Percentiles rank a stretch among this genome's conserved stretches.
These are phyloP conservation scores for Centruroides vittatus DNA, from an alignment of 1,140 invertebrate species.

Conservation along the genomic window DNA sequence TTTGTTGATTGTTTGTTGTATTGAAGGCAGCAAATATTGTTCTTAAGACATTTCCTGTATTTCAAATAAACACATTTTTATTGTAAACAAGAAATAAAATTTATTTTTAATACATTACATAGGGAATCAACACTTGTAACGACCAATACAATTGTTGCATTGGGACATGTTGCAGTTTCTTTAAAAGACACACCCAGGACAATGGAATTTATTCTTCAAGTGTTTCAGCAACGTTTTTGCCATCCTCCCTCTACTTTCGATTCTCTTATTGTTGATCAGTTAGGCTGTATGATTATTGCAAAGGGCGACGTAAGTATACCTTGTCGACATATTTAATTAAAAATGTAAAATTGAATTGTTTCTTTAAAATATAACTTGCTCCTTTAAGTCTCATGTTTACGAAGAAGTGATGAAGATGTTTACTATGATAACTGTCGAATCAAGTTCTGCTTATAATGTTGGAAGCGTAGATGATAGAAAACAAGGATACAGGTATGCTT, in stretches of 20 bases:
- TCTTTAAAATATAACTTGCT: background rate
- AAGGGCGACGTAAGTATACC: conserved; percentile 48
- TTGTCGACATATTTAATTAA: background rate
- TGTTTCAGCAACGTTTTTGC: conserved; percentile 93
- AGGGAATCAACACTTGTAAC: conserved; percentile 80
- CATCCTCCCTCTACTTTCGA: conserved; percentile 71
- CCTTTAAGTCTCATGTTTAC: conserved; percentile 50
- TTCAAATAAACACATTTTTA: too few species aligned
- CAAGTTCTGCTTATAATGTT: conserved; percentile 70
- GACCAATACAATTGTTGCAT: conserved; percentile 90
- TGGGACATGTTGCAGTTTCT: conserved; percentile 91
- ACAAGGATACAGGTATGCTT: conserved; percentile 44
- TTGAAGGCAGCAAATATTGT: too few species aligned
- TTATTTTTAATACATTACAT: background rate
- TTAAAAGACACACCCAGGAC: conserved; percentile 79
- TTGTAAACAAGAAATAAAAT: too few species aligned
- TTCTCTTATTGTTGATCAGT: conserved; percentile 86
- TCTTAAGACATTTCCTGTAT: too few species aligned
- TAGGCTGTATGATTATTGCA: conserved; percentile 88
- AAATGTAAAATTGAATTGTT: too few species aligned
- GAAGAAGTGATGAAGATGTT: conserved; percentile 98
- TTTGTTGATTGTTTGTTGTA: too few species aligned
- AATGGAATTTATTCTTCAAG: conserved; percentile 87
- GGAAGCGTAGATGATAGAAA: conserved; percentile 27
- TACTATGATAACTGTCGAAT: conserved; percentile 83